Evolutionary conservation across 2,888 invertebrate genomes (phyloP).

Genomic region (Tanytarsus gracilentus): DNA sequence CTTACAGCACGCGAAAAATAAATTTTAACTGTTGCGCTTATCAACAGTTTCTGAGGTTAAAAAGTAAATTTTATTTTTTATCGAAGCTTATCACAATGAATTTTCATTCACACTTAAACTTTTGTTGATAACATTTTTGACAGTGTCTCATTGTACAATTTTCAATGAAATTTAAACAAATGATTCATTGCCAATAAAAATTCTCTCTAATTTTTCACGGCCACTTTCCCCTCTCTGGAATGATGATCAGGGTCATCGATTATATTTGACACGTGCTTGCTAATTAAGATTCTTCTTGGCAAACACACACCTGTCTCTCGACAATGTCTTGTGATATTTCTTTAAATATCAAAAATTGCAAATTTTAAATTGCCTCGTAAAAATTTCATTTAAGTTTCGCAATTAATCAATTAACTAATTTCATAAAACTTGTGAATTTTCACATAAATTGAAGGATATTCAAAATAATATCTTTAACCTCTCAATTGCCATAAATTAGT

Average conservation of each 20-base stretch:
- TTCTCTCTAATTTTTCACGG: not conserved
- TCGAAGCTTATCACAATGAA: no score
- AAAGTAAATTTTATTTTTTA: not conserved
- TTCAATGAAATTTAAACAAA: not conserved
- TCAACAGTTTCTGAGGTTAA: not conserved
- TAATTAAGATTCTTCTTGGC: not conserved
- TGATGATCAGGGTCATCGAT: not conserved
- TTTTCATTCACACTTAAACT: not conserved
- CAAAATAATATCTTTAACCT: no score
- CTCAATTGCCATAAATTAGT: no score
- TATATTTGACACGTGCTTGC: not conserved
- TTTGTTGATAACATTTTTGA: not conserved
- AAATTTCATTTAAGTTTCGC: no score
- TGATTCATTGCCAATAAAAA: conserved; percentile 10
- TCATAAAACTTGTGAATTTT: no score
- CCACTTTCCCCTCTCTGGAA: not conserved
- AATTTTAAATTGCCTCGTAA: not conserved
- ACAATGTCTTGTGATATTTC: no score
- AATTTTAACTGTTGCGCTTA: not conserved
- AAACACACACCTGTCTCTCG: no score
- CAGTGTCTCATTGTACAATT: not conserved
- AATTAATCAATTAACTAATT: no score
- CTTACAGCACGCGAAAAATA: not conserved
- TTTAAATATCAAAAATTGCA: no score
- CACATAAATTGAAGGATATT: no score